A percentile compares a stretch with the other conserved stretches of the same genome.
Evolutionary conservation across 1,140 invertebrate species (phyloP).

Genomic region (Diorhabda sublineata): DNA sequence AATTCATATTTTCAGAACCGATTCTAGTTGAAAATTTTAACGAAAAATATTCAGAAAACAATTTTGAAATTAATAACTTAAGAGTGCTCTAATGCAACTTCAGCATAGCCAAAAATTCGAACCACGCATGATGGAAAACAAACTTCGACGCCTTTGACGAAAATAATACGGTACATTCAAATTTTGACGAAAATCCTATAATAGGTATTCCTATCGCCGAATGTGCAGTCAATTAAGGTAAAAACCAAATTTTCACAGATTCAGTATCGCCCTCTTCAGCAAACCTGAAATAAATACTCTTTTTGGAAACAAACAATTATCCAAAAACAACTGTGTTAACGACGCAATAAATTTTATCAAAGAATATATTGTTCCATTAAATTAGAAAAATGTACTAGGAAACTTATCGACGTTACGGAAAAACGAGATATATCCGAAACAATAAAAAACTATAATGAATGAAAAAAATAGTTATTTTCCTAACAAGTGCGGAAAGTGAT

Average conservation of each 20-base stretch:
- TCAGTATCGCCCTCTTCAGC: not conserved
- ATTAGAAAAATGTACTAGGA: slow-evolving; percentile 8
- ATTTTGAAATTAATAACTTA: no score
- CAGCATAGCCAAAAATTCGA: no score
- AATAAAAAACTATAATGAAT: slow-evolving; percentile 20
- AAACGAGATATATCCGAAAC: slow-evolving; percentile 19
- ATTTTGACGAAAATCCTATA: not conserved
- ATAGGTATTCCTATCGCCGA: not conserved
- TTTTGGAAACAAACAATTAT: not conserved
- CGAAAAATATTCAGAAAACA: no score
- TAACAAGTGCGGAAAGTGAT: no score
- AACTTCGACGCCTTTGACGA: not conserved
- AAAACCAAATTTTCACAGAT: not conserved
- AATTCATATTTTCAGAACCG: no score
- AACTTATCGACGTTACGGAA: slow-evolving; percentile 17
- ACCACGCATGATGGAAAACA: no score
- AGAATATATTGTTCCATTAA: slow-evolving; percentile 11
- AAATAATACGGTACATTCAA: not conserved
- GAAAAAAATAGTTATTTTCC: no score
- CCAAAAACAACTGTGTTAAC: not conserved
- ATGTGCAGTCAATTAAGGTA: not conserved
- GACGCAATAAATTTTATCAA: slow-evolving; percentile 1
- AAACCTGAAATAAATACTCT: no score
- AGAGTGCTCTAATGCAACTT: no score
- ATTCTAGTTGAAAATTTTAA: no score